A percentile compares a stretch with the other conserved stretches of the same genome.
These are phyloP conservation scores for Paralvinella palmiformis DNA, from an alignment of 1,140 invertebrate species.

Conservation along the genomic window DNA sequence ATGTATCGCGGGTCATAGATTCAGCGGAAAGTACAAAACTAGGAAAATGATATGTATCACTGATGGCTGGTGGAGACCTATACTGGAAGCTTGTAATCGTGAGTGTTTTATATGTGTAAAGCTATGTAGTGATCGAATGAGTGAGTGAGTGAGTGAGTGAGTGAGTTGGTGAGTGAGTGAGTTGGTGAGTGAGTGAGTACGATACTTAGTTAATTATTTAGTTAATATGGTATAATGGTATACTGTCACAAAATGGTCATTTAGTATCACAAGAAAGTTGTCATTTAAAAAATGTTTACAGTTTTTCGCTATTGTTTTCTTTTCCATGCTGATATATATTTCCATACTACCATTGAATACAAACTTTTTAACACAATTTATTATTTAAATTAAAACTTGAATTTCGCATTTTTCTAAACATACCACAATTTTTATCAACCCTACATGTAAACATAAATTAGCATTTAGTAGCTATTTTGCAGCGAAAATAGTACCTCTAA, in stretches of 20 bases:
- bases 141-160: neutral
- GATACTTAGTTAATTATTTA: neutral
- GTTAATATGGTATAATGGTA: neutral
- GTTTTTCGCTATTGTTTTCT: too few relatives aligned
- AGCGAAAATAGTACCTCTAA: too few relatives aligned
- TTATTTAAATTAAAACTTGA: neutral
- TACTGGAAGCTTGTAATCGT: slow-evolving; percentile 18
- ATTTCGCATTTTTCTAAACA: too few relatives aligned
- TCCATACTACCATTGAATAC: neutral
- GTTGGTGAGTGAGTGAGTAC: neutral
- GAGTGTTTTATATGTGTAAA: neutral
- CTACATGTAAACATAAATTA: too few relatives aligned
- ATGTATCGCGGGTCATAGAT: slow-evolving; percentile 14
- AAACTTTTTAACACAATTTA: neutral
- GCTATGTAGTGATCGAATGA: neutral
- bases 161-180: neutral
- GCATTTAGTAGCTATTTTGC: too few relatives aligned
- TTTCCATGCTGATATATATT: too few relatives aligned
- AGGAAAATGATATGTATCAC: slow-evolving; percentile 12
- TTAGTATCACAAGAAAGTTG: neutral
- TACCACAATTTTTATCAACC: too few relatives aligned
- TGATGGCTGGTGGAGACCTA: slow-evolving; percentile 16
- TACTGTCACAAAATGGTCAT: neutral
- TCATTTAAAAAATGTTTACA: too few relatives aligned
- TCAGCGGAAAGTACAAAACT: neutral